A percentile compares a stretch with the other conserved stretches of the same genome.
phyloP scores from a whole-genome alignment of 2,113 vertebrate species.

The Salvelinus sp. region DNA sequence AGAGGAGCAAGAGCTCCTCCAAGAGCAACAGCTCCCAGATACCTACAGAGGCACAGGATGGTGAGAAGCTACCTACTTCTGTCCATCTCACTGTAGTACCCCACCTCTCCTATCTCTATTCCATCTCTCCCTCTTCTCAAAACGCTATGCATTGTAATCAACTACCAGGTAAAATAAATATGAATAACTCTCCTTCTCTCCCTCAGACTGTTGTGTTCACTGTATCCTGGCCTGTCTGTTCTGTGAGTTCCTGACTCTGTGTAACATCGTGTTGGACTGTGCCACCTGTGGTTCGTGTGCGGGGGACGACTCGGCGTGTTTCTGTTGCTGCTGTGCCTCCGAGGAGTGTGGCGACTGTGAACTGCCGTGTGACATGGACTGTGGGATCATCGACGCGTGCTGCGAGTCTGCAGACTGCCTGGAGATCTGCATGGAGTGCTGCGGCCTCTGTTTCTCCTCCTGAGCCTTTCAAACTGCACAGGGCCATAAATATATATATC shows the following conservation, averaged over 20 bases:
- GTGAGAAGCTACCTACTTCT: conserved; percentile 66
- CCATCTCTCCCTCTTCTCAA: too few relatives aligned
- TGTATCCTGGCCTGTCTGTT: conserved; percentile 98
- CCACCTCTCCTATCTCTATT: neutral
- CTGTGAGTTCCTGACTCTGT: conserved; percentile 97
- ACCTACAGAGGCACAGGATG: conserved; percentile 88
- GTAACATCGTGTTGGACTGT: conserved; percentile 95
- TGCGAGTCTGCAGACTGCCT: conserved; percentile 98
- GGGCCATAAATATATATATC: too few relatives aligned
- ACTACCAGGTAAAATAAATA: too few relatives aligned
- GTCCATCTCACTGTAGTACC: too few relatives aligned
- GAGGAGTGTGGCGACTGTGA: conserved; percentile 94
- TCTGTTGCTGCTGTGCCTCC: conserved; percentile 92
- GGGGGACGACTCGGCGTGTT: conserved; percentile 85
- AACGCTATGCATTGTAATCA: too few relatives aligned
- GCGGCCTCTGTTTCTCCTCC: conserved; percentile 97
- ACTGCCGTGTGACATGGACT: conserved; percentile 98
- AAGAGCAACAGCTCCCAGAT: conserved; percentile 89
- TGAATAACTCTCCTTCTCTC: neutral
- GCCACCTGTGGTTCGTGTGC: conserved; percentile 94
- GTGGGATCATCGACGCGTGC: conserved; percentile 97
- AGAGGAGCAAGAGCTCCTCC: conserved; percentile 89
- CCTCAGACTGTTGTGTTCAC: conserved; percentile 93
- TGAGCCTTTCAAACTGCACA: conserved; percentile 64
- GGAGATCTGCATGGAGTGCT: conserved; percentile 99